These are phyloP conservation scores for Synanthedon tipuliformis DNA, from an alignment of 2,888 invertebrate species.

Conservation along the genomic window DNA sequence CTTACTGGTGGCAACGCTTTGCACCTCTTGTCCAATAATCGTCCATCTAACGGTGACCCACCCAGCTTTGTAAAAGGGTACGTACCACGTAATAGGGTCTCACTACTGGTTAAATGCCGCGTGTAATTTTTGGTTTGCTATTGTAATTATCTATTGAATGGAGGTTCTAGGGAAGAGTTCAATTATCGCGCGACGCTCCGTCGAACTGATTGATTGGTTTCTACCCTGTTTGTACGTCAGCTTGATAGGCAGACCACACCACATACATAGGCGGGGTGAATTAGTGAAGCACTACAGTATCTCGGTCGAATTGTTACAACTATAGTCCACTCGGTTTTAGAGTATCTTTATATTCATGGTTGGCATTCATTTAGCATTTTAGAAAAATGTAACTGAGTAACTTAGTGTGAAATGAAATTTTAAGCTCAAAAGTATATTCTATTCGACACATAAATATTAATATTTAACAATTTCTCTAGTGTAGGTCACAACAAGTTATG, in stretches of 20 bases:
- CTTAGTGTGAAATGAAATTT: too few species aligned
- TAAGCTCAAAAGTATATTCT: too few species aligned
- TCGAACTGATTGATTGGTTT: slow-evolving; percentile 61
- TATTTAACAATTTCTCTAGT: too few species aligned
- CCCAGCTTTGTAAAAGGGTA: slow-evolving; percentile 47
- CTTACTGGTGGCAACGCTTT: too few species aligned
- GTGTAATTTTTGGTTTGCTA: slow-evolving; percentile 68
- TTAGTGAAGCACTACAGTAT: slow-evolving; percentile 34
- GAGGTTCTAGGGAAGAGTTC: slow-evolving; percentile 58
- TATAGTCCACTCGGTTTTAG: neutral
- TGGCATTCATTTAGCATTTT: too few species aligned
- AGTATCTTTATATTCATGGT: too few species aligned
- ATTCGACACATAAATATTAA: too few species aligned
- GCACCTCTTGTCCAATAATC: slow-evolving; percentile 50
- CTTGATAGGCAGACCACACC: slow-evolving; percentile 42
- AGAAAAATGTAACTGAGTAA: too few species aligned
- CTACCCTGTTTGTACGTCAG: slow-evolving; percentile 24
- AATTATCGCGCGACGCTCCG: slow-evolving; percentile 58
- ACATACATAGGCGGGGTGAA: slow-evolving; percentile 34
- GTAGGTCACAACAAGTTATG: too few species aligned
- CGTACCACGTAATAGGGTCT: slow-evolving; percentile 44
- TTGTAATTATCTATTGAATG: slow-evolving; percentile 65
- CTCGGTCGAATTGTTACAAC: slow-evolving; percentile 1
- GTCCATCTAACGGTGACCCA: slow-evolving; percentile 50
- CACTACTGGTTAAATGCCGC: slow-evolving; percentile 55